Percentiles rank a stretch among this genome's conserved stretches.
These are phyloP conservation scores for Drosophila formosana DNA, from an alignment of 2,888 invertebrate species.

Conservation along the genomic window DNA sequence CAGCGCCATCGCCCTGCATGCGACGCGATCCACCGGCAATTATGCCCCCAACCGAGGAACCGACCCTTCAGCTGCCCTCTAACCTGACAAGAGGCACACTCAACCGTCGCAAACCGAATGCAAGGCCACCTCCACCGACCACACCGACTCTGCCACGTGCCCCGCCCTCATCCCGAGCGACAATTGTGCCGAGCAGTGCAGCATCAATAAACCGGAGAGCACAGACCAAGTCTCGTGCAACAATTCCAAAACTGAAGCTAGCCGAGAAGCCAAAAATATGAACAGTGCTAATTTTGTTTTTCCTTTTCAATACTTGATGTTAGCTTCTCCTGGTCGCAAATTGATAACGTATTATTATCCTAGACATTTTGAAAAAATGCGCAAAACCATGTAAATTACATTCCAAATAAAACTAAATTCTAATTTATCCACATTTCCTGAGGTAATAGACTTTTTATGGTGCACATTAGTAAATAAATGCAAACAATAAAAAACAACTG, in stretches of 20 bases:
- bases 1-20: constrained; percentile 26
- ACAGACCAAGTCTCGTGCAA: background rate
- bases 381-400: background rate
- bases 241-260: constrained; percentile 26
- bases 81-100: background rate
- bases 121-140: background rate
- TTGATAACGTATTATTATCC: background rate
- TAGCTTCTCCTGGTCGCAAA: background rate
- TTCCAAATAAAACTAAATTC: too few species aligned
- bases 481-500: constrained; percentile 34
- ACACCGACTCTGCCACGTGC: constrained; percentile 20
- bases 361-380: too few species aligned
- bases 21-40: background rate
- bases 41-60: background rate
- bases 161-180: constrained; percentile 42
- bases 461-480: constrained; percentile 52
- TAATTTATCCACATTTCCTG: too few species aligned
- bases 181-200: constrained; percentile 2
- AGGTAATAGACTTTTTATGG: background rate
- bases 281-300: background rate
- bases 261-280: constrained; percentile 26
- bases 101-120: background rate
- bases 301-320: background rate
- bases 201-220: background rate
- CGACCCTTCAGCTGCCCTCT: background rate